phyloP scores from a whole-genome alignment of 2,888 invertebrate species.

The Acleris literana region DNA sequence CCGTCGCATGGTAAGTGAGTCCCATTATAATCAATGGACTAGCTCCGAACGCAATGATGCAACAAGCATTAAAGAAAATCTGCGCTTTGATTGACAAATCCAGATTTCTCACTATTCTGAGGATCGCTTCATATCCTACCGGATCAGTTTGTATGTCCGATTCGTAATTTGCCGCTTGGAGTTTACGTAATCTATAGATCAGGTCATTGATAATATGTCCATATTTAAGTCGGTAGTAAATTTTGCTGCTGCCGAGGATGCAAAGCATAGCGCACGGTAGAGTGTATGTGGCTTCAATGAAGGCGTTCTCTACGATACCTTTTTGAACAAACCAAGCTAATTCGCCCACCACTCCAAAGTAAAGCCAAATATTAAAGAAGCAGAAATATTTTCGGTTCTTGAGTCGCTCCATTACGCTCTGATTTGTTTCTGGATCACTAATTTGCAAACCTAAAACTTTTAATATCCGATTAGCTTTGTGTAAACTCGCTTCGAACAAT shows the following conservation, averaged over 20 bases:
- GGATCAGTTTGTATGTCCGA: background rate
- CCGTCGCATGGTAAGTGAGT: background rate
- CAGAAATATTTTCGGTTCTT: background rate
- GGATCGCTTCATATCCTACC: background rate
- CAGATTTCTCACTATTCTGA: background rate
- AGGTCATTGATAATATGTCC: background rate
- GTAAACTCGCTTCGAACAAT: slow-evolving; percentile 14
- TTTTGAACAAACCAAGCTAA: slow-evolving; percentile 44
- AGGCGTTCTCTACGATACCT: slow-evolving; percentile 38
- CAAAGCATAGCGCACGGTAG: slow-evolving; percentile 51
- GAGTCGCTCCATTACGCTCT: slow-evolving; percentile 34
- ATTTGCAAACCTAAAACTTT: slow-evolving; percentile 45
- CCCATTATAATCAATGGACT: background rate
- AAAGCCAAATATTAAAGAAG: background rate
- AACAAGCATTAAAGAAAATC: background rate
- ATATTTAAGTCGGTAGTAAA: slow-evolving; percentile 39
- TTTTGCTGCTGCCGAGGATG: slow-evolving; percentile 49
- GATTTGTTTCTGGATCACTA: slow-evolving; percentile 36
- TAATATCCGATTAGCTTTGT: slow-evolving; percentile 20
- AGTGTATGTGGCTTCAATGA: slow-evolving; percentile 50
- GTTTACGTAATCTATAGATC: background rate
- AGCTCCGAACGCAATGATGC: background rate
- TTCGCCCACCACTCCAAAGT: slow-evolving; percentile 33
- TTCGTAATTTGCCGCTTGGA: background rate
- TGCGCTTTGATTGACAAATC: background rate